Percentiles rank a stretch among this genome's conserved stretches.
Evolutionary conservation across 37 sponge, comb jelly and placozoan genomes (phyloP).

Genomic region (Lycopodina hypogea): DNA sequence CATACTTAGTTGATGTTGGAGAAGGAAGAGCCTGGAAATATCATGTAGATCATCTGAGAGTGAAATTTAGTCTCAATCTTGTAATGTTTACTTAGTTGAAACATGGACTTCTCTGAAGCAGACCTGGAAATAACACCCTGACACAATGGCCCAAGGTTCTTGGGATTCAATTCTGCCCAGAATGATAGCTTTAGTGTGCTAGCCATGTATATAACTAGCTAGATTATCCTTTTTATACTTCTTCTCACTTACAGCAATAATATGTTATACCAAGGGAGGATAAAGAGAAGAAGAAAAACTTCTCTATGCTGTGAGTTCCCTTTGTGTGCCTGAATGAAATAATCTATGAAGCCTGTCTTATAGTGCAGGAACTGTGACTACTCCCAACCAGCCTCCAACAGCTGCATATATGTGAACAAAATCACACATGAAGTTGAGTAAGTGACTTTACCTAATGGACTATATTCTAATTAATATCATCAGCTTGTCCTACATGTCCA

Average conservation of each 20-base stretch:
- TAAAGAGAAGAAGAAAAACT: constrained; percentile 79
- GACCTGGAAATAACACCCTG: no score
- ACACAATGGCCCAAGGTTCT: constrained; percentile 90
- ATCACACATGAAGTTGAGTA: constrained; percentile 98
- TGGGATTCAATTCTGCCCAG: constrained; percentile 99
- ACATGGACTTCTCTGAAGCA: no score
- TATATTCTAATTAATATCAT: no score
- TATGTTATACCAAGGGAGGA: constrained; percentile 99
- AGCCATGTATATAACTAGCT: background rate
- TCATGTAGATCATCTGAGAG: no score
- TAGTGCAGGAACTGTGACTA: constrained; percentile 96
- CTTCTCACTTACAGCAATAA: constrained; percentile 84
- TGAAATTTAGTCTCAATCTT: no score
- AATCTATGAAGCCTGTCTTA: background rate
- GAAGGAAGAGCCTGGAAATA: no score
- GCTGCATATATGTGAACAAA: constrained; percentile 98
- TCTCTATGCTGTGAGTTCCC: constrained; percentile 75
- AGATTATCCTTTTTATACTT: background rate
- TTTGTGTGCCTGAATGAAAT: no score
- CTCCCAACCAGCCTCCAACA: constrained; percentile 76
- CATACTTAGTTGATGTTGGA: no score
- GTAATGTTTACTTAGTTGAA: no score
- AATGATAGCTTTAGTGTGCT: constrained; percentile 73
- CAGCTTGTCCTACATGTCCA: no score
- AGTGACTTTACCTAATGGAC: constrained; percentile 14